Conservation (phyloP, 2,113 vertebrate species). For the Caranx ignobilis region DNA sequence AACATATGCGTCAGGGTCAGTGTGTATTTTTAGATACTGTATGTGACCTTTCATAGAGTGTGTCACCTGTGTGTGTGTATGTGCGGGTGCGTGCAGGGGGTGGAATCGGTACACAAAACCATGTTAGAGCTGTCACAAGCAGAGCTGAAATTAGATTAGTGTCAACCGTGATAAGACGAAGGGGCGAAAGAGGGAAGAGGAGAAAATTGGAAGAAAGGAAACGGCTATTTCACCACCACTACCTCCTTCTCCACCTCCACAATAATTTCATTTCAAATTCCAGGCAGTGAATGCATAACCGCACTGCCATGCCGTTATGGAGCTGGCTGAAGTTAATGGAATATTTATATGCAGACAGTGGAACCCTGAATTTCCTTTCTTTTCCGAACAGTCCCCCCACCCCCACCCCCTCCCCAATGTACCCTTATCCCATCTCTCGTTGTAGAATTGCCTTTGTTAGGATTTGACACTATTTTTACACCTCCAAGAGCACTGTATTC, state of each 20-base stretch:
- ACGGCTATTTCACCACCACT: slow-evolving; percentile 67
- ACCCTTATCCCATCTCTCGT: slow-evolving; percentile 45
- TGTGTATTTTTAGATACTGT: slow-evolving; percentile 31
- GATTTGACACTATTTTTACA: slow-evolving; percentile 73
- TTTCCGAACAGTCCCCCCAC: slow-evolving; percentile 37
- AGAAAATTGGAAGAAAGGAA: slow-evolving; percentile 84
- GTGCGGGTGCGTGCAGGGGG: slow-evolving; percentile 29
- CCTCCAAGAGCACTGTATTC: slow-evolving; percentile 51
- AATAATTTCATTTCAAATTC: slow-evolving; percentile 86
- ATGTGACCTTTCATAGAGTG: slow-evolving; percentile 58
- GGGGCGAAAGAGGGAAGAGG: slow-evolving; percentile 76
- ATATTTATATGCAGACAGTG: slow-evolving; percentile 84
- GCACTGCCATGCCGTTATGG: slow-evolving; percentile 71
- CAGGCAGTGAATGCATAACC: slow-evolving; percentile 78
- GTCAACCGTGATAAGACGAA: slow-evolving; percentile 82
- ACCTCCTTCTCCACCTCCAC: slow-evolving; percentile 44
- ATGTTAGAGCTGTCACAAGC: slow-evolving; percentile 79
- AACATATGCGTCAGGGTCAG: neutral
- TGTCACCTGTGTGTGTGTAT: slow-evolving; percentile 35
- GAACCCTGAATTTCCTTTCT: slow-evolving; percentile 67
- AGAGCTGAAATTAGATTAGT: slow-evolving; percentile 84
- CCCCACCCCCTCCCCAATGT: neutral
- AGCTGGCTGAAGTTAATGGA: slow-evolving; percentile 83
- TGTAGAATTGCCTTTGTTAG: slow-evolving; percentile 75
- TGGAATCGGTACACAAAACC: slow-evolving; percentile 75